Base-by-base conservation (phyloP, 1,140 invertebrate genomes). In the Zaprionus davidi region DNA sequence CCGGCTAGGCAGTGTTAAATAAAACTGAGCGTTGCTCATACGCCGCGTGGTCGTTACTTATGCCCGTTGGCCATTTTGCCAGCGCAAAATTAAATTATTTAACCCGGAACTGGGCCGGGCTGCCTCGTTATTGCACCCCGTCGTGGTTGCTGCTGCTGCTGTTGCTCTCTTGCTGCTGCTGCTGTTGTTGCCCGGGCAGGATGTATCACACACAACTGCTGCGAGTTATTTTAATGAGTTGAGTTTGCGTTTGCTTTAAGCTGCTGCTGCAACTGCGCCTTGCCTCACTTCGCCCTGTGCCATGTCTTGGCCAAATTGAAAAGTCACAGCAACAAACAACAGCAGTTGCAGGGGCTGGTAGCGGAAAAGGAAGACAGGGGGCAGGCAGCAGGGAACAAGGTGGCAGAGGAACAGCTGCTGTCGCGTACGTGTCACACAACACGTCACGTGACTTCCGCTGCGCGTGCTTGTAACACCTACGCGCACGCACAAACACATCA, bases 371-470 rank as follows among this genome's bases (percentile, higher is more conserved):
- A 31, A 31, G 7, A 31, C 7, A 31, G 20, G 17, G 60, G 20
- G 6, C 20, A 7, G n/a, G 22, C 1, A 46, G 66, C 38, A 20
- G 59, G 41, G 53, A 36, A 57, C 11, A 28, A 58, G 51, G 13
- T 13, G 53, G 13, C 49, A n/a, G 57, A 31, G 46, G n/a, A 63
- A 17, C 68, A 49, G 56, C 77, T 78, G 83, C 82, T 76, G 82
- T 79, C 81, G 85, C 85, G 85, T 88, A 88, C 85, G 85, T 88
- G 84, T 88, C 85, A 85, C 85, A 85, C 78, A 90, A 90, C 85
- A 90, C 85, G 78, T 90, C 85, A 90, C 85, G 85, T 90, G 85
- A 90, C 79, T 90, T 90, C 85, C 85, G 85, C 65, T 71, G 79
- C 79, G 85, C 85, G 85, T 90, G 85, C 81, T 77, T 51, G 79